Evolutionary conservation across 2,888 invertebrate genomes (phyloP), one percentile per base, ranked within the genome.

Genomic region (Ecliptopera silaceata): DNA sequence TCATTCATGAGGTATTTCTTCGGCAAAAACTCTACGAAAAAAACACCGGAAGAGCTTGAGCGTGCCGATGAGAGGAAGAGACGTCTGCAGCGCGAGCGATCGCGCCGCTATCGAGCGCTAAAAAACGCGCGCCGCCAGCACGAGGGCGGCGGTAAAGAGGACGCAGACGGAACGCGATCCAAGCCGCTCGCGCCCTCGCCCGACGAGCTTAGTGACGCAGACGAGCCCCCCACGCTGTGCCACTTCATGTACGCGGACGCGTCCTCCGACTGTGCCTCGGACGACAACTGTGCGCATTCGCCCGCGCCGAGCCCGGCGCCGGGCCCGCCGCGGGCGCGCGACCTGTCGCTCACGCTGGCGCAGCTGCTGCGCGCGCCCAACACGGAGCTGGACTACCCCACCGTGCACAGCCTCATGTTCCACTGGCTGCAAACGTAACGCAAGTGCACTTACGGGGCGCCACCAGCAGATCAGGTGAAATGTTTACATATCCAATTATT

Each of bases 391-490:
- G 91, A 91, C 77, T 90, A 89, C 68, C 86, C 86, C 32, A 90
- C 91, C 0, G 88, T 91, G 66, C 91, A 91, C 80, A 90, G 89
- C 71, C 89, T 91, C 65, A 91, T 91, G 91, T 88, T 91, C 71
- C 91, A 91, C 74, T 91, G 91, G 91, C 77, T 91, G 75, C 91
- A 91, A 68, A 90, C 91, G 84, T 91, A 91, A 85, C 89, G 76
- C 64, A 12, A 22, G 65, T 15, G 36, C 36, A 15, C 3, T 13
- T 6, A 13, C 15, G 17, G 29, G 10, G 64, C 64, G 34, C 2
- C 13, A 4, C 15, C 8, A 36, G n/a, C 6, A 13, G 31, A 20
- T 58, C 71, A 68, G 62, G 67, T 68, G 63, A 53, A 48, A 58
- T 58, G 56, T 72, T 66, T 72, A 72, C 74, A 70, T 63, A 43